A percentile compares a stretch with the other conserved stretches of the same genome.
Conservation (phyloP, 64 coral and sea anemone species). For the Platygyra sinensis region DNA sequence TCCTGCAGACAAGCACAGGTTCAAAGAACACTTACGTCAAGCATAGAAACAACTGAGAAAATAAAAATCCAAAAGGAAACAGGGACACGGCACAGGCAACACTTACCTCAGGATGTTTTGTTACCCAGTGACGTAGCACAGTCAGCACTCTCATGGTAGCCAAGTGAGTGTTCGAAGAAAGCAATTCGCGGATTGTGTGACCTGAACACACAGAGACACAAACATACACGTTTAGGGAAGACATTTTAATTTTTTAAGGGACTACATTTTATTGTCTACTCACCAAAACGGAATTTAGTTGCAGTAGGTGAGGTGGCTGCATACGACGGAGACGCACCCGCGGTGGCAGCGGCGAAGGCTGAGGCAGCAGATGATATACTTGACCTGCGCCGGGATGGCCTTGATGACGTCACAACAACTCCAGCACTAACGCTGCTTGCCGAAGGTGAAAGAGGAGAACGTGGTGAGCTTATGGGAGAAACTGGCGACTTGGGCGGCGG, state of each 20-base stretch:
- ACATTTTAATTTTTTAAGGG: too few species aligned
- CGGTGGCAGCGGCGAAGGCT: slow-evolving; percentile 95
- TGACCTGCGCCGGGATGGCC: slow-evolving; percentile 78
- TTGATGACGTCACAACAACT: slow-evolving; percentile 94
- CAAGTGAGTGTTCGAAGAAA: slow-evolving; percentile 77
- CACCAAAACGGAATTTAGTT: slow-evolving; percentile 90
- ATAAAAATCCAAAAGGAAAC: background rate
- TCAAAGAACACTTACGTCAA: background rate
- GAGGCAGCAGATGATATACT: slow-evolving; percentile 97
- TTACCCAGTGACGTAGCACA: slow-evolving; percentile 91
- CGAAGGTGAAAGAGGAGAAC: slow-evolving; percentile 76
- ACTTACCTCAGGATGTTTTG: slow-evolving; percentile 88
- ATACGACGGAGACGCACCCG: slow-evolving; percentile 89
- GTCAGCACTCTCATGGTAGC: slow-evolving; percentile 91
- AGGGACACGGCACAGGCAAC: background rate
- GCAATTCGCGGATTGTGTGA: slow-evolving; percentile 76
- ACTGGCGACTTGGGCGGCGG: slow-evolving; percentile 62
- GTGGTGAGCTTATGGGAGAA: slow-evolving; percentile 67
- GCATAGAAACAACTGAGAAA: background rate
- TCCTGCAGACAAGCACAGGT: slow-evolving; percentile 46
- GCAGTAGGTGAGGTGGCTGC: slow-evolving; percentile 57
- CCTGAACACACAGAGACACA: slow-evolving; percentile 29
- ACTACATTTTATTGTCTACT: background rate
- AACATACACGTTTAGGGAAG: background rate
- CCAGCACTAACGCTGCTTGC: slow-evolving; percentile 78